Evolutionary conservation across 1,140 invertebrate species (phyloP), one percentile per base, ranked within the genome.

Genomic region (Phocides pigmalion): DNA sequence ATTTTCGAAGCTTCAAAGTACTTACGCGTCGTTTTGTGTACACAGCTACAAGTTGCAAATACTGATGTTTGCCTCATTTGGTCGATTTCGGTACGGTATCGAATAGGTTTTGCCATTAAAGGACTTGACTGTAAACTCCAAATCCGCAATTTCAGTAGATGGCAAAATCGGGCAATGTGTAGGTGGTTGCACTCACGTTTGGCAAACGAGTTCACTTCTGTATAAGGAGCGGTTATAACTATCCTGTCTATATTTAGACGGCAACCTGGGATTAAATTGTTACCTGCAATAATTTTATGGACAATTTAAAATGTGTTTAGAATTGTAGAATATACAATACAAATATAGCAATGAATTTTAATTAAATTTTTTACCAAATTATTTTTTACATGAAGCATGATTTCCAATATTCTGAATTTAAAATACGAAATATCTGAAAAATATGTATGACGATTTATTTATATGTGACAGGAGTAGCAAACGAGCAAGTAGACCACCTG

Each of bases 1-100:
- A 41, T 64, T 59, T 59, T 19, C 56, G 56, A 46, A 53, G 20
- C 56, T 59, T 42, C 15, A 16, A 14, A 59, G 41, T 59, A 20
- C 56, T 59, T 56, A 44, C 17, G 3, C 15, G n/a, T 39, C 17
- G 35, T 51, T 58, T 42, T 58, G 54, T 59, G 22, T 59, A 35
- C 25, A 35, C 25, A 59, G 25, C 56, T 47, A 59, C 25, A 59
- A 59, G 42, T 59, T 46, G 56, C 56, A 59, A 59, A 59, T 47
- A 59, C 25, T 47, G 25, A 35, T 59, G 56, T 59, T 59, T 59
- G 56, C 56, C 2, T 47, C 25, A 54, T 54, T 54, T 54, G 32
- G 50, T 54, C 35, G 35, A 39, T 54, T 54, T 54, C 19, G 50
- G 50, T 22, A 22, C 32, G 50, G 50, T 41, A 8, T 20, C 25